Base-by-base conservation (phyloP, 2,113 vertebrate genomes). In the Chaenocephalus aceratus region DNA sequence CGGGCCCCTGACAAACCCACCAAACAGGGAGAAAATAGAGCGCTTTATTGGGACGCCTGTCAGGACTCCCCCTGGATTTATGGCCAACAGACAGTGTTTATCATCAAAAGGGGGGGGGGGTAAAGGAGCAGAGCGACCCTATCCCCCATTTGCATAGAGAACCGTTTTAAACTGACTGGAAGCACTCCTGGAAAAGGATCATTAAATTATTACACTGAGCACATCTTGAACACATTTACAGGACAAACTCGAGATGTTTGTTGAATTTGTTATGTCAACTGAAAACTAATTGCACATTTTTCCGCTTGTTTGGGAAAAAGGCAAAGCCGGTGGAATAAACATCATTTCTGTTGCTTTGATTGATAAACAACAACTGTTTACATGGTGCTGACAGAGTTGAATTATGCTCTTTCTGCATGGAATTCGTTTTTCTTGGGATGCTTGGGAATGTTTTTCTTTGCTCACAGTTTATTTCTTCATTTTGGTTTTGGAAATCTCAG, bases 21-120 rank as follows among this genome's bases (percentile, higher is more conserved):
- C 92, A 86, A 93, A 91, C 84, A 80, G 90, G 77, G 90, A 88
- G 89, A 93, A 94, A 93, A 92, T 91, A 82, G 92, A 93, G 90
- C 84, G 82, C 91, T 94, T 94, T 92, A 93, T 91, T 93, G 91
- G 90, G 87, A 84, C 79, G 89, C 85, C 90, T 93, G 92, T 93
- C 92, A 87, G 89, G 89, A 84, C 82, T 89, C 86, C 86, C 84
- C 65, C 83, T 73, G 86, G 86, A 93, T 93, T 93, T 92, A 94
- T 91, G 84, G 72, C 85, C 90, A 82, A 86, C 87, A 92, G 92
- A 93, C 91, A 85, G 86, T 79, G 85, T 92, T 94, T 93, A 94
- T 93, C 91, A 93, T 93, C 88, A 91, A 89, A 3, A 10, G 23
- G n/a, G 21, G 21, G 21, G 14, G 54, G 18, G 41, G 11, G 18